Evolutionary conservation across 2,888 invertebrate genomes (phyloP), one percentile per base, ranked within the genome.

Genomic region (Brenthis daphne): DNA sequence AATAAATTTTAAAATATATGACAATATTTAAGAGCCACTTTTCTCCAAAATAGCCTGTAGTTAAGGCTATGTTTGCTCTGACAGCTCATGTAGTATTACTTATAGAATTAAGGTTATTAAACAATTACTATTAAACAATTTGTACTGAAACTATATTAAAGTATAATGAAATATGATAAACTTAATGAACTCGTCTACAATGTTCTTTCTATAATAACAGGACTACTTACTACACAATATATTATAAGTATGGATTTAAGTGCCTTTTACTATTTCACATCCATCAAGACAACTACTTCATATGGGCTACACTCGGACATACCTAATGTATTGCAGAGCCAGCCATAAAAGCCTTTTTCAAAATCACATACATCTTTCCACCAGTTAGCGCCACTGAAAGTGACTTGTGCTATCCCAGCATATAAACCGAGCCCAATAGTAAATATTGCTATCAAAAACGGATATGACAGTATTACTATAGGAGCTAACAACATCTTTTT

Each of bases 301-400:
- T 96, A 96, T 0, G 96, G 96, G 76, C 96, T 94, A 80, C 96
- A 96, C 78, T 96, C 95, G 16, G 96, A 95, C 76, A 96, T 88
- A 69, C 93, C 94, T 50, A 96, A 76, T 54, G 93, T 88, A 68
- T 94, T 94, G 81, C 96, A 96, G 20, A 96, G 85, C 96, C 96
- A 96, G 6, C 96, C 96, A 76, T 95, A 96, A 86, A 96, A 96
- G 0, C 96, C 96, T 84, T 96, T 96, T 78, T 96, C 96, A 79
- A 95, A 94, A 84, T 96, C 96, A 68, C 94, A 93, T 3, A 96
- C 94, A 85, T 96, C 95, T 77, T 94, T 94, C 81, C 94, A 92
- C 96, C 96, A 96, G 74, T 94, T 94, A 48, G 93, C 92, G 70
- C 94, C 94, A 77, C 94, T 95, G 83, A 96, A 94, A 1, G 96